Percentiles rank a stretch among this genome's conserved stretches.
phyloP scores from a whole-genome alignment of 2,797 vertebrate species.

The Vipera ursinii region DNA sequence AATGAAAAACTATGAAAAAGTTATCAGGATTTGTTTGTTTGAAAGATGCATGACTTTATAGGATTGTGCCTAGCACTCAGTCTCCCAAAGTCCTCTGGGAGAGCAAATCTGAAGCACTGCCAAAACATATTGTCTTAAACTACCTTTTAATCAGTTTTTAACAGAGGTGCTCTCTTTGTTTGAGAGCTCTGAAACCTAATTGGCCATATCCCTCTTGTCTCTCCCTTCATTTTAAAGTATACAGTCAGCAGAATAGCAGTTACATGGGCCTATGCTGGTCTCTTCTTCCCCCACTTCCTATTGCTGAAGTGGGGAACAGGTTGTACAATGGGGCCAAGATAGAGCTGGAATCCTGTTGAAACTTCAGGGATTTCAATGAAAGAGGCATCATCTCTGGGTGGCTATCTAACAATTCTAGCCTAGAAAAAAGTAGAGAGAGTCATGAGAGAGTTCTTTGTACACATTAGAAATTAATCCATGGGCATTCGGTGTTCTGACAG shows the following conservation, averaged over 20 bases:
- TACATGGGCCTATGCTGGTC: background rate
- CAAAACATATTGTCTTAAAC: background rate
- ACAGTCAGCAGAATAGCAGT: background rate
- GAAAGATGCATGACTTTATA: background rate
- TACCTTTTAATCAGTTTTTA: background rate
- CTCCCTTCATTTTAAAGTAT: background rate
- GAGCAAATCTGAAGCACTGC: background rate
- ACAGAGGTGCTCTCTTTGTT: background rate
- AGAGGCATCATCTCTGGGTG: background rate
- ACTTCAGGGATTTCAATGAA: background rate
- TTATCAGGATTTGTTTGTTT: constrained; percentile 56
- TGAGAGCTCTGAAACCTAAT: background rate
- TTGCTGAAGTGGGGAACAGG: background rate
- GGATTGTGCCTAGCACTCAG: background rate
- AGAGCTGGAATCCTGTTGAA: background rate
- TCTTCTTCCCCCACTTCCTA: too few species aligned
- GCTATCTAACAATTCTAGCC: background rate
- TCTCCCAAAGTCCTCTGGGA: background rate
- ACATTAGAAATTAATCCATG: constrained; percentile 41
- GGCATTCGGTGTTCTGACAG: constrained; percentile 32
- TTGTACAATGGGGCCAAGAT: background rate
- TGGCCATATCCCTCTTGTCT: background rate
- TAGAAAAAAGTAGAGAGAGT: background rate
- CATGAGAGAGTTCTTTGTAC: constrained; percentile 63
- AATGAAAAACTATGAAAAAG: constrained; percentile 70